Evolutionary conservation across 2,888 invertebrate species (phyloP).

Genomic region (Ormyrus rosae): DNA sequence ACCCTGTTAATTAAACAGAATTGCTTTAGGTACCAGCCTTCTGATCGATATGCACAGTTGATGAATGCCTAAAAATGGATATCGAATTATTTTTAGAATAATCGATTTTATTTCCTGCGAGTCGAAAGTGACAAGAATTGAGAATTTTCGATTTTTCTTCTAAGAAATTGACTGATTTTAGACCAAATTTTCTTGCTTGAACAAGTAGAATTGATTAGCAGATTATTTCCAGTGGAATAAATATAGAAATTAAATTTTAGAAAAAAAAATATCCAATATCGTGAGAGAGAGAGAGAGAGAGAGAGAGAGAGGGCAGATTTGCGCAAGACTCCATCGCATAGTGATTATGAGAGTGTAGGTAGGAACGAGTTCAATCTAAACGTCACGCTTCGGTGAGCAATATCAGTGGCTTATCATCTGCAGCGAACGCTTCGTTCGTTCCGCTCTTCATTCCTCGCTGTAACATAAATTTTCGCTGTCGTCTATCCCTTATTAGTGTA

Average conservation of each 20-base stretch:
- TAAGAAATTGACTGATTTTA: too few species aligned
- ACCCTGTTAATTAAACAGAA: slow-evolving; percentile 46
- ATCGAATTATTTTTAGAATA: too few species aligned
- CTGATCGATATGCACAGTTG: slow-evolving; percentile 1
- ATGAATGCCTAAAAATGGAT: neutral
- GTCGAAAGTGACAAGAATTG: too few species aligned
- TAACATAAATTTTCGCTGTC: slow-evolving; percentile 41
- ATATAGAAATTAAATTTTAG: slow-evolving; percentile 14
- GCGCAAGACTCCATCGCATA: slow-evolving; percentile 12
- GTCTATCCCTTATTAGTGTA: slow-evolving; percentile 6
- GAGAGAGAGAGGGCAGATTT: neutral
- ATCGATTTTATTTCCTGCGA: too few species aligned
- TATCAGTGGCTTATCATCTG: slow-evolving; percentile 71
- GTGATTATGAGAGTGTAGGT: slow-evolving; percentile 60
- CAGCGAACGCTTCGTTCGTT: slow-evolving; percentile 55
- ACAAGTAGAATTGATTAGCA: neutral
- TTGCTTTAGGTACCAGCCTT: neutral
- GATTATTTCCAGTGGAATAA: slow-evolving; percentile 10
- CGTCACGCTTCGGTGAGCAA: slow-evolving; percentile 69
- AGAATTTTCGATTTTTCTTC: too few species aligned
- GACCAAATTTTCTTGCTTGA: too few species aligned
- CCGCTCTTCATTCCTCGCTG: slow-evolving; percentile 33
- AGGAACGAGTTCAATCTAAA: slow-evolving; percentile 70
- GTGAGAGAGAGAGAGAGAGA: neutral
- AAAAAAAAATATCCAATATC: neutral